Evolutionary conservation across 2,888 invertebrate genomes (phyloP).

Genomic region (Sesamia inferens): DNA sequence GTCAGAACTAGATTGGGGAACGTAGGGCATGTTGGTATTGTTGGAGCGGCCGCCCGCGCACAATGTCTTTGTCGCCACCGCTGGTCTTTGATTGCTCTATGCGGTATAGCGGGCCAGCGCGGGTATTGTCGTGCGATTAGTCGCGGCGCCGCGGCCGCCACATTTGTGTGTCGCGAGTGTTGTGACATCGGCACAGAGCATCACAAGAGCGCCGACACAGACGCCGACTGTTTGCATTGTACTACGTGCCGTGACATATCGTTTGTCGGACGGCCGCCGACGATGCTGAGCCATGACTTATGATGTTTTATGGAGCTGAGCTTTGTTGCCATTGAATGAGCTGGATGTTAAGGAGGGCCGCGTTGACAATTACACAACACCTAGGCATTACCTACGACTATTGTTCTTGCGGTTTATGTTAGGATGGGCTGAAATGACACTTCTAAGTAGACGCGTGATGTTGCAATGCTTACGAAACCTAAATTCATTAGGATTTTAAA

Average conservation of each 20-base stretch:
- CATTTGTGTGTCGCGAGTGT: conserved; percentile 74
- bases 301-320: conserved; percentile 78
- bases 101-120: conserved; percentile 72
- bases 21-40: conserved; percentile 21
- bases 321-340: conserved; percentile 80
- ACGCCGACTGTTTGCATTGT: conserved; percentile 89
- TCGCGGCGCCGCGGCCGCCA: conserved; percentile 80
- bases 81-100: conserved; percentile 71
- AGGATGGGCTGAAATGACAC: conserved; percentile 67
- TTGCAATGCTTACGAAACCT: conserved; percentile 70
- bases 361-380: conserved; percentile 80
- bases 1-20: conserved; percentile 29
- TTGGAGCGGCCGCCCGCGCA: conserved; percentile 78
- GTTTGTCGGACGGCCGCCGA: conserved; percentile 81
- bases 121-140: conserved; percentile 84
- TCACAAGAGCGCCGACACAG: conserved; percentile 84
- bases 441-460: conserved; percentile 71
- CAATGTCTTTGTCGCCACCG: conserved; percentile 81
- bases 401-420: conserved; percentile 71
- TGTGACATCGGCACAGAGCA: conserved; percentile 81
- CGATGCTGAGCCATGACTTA: conserved; percentile 71
- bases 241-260: conserved; percentile 88
- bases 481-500: conserved; percentile 51
- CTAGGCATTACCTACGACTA: conserved; percentile 70
- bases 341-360: conserved; percentile 75